phyloP scores from a whole-genome alignment of 2,888 invertebrate species.

The Bombylius major region DNA sequence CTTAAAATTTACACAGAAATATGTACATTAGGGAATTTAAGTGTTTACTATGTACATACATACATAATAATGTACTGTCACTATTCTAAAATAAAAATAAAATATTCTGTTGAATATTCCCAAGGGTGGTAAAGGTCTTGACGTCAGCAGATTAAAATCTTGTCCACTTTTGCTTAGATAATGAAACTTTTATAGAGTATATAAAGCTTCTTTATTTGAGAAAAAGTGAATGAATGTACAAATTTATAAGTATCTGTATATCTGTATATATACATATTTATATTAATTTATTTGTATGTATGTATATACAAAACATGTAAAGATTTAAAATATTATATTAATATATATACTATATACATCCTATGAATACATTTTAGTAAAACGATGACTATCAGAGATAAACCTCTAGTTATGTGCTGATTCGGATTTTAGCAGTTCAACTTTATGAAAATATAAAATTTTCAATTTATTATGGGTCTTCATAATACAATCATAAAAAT shows the following conservation, averaged over 20 bases:
- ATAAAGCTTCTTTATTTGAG: neutral
- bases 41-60: neutral
- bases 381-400: neutral
- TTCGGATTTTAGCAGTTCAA: constrained; percentile 3
- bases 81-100: no score
- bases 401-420: neutral
- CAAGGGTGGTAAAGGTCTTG: constrained; percentile 1
- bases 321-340: no score
- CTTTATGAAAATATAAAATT: constrained; percentile 6
- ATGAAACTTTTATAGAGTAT: neutral
- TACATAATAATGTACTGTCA: no score
- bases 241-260: no score
- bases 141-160: constrained; percentile 8
- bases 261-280: no score
- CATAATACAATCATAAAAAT: neutral
- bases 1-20: no score
- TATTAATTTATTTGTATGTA: no score
- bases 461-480: constrained; percentile 5
- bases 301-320: no score
- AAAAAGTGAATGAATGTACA: neutral
- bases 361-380: no score
- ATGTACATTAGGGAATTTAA: no score
- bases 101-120: neutral
- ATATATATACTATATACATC: no score
- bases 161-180: constrained; percentile 4